A percentile compares a stretch with the other conserved stretches of the same genome.
Conservation (phyloP, 2,113 vertebrate species). For the Dipodomys spectabilis region DNA sequence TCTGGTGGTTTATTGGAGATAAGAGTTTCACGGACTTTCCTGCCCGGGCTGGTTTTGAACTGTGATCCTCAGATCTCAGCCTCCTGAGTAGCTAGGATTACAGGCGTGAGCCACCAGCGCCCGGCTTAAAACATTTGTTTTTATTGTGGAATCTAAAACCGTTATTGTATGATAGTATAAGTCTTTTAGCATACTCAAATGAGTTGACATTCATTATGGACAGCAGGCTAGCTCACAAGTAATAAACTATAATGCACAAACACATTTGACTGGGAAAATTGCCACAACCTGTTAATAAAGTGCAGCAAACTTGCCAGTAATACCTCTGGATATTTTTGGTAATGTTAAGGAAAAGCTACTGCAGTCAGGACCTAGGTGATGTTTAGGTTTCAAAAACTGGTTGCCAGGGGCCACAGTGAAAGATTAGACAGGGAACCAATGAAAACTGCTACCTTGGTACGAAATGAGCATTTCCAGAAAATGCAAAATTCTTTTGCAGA, state of each 20-base stretch:
- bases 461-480: conserved; percentile 59
- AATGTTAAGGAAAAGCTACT: conserved; percentile 75
- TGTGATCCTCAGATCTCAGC: too few species aligned
- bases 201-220: conserved; percentile 64
- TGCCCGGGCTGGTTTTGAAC: too few species aligned
- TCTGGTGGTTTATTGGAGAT: too few species aligned
- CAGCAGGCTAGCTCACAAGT: conserved; percentile 61
- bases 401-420: conserved; percentile 71
- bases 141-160: conserved; percentile 70
- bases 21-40: too few species aligned
- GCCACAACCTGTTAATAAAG: conserved; percentile 63
- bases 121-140: neutral
- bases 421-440: conserved; percentile 70
- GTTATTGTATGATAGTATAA: neutral
- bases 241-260: conserved; percentile 54
- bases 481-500: conserved; percentile 67
- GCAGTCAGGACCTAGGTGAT: conserved; percentile 65
- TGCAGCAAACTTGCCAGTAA: conserved; percentile 68
- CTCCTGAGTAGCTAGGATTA: too few species aligned
- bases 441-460: conserved; percentile 73
- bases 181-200: conserved; percentile 55
- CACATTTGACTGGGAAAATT: neutral
- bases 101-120: too few species aligned
- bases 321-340: conserved; percentile 78
- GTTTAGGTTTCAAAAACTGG: conserved; percentile 72